Evolutionary conservation across 2,888 invertebrate genomes (phyloP), one percentile per base, ranked within the genome.

Genomic region (Microplitis deprimator): DNA sequence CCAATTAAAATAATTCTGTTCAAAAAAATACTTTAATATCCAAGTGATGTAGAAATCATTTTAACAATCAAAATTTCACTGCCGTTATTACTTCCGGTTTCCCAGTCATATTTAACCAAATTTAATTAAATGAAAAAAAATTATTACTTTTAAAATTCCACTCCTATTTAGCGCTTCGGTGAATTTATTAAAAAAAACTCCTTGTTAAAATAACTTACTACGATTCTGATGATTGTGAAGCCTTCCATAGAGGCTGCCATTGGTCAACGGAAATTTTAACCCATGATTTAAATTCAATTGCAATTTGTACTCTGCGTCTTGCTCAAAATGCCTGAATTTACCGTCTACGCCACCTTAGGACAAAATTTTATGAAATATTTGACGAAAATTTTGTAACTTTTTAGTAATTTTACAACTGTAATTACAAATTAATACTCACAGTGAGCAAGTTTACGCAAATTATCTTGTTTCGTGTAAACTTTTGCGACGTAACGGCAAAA

Each of bases 251-350:
- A 92, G 89, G 7, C 92, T 92, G 62, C 92, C 92, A 83, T 92
- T 92, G 20, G 92, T 92, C 79, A 93, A 91, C 6, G 92, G 92
- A 85, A 93, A 92, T 83, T 92, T 91, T 75, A 92, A 91, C 70
- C 91, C 91, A 60, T 91, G 90, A 79, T 90, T 89, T 81, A 91
- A 89, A 77, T 90, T 88, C 81, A 89, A 84, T 77, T 88, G 88
- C 73, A 89, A 83, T 80, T 89, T 89, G 84, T 90, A 87, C 78
- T 90, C 89, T 60, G 87, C 84, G 78, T 89, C 90, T 78, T 88
- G 88, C 78, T 90, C 91, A 84, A 92, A 92, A 68, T 92, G 92
- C 20, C 92, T 90, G 85, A 92, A 93, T 83, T 92, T 92, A n/a
- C 92, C 92, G 82, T 92, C 92, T 78, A 92, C 87, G n/a, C 92